These are phyloP conservation scores for Campylomormyrus numenius DNA, from an alignment of 2,113 vertebrate species.

Conservation along the genomic window DNA sequence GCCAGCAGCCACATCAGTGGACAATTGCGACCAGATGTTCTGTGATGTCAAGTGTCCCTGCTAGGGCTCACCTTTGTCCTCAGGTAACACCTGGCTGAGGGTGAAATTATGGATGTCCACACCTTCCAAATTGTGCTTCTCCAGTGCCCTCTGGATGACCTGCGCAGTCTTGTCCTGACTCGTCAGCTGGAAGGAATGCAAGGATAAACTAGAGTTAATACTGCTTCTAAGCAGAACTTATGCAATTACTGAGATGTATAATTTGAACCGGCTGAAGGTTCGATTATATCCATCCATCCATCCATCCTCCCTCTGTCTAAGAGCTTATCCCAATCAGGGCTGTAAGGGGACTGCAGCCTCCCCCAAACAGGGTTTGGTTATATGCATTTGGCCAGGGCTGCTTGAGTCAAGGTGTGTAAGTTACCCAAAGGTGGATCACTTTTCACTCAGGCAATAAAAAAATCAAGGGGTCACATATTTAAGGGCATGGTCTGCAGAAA, in stretches of 20 bases:
- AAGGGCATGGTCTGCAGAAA: not conserved
- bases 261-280: not conserved
- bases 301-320: not conserved
- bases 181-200: constrained; percentile 57
- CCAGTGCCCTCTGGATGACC: constrained; percentile 67
- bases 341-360: not conserved
- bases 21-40: not conserved
- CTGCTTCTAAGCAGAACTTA: not conserved
- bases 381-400: not conserved
- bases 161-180: constrained; percentile 75
- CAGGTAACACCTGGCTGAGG: constrained; percentile 67
- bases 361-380: not conserved
- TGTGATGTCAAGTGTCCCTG: not conserved
- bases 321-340: not conserved
- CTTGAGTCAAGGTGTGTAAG: not conserved
- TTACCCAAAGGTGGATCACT: not conserved
- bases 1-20: not conserved
- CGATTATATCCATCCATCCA: not conserved
- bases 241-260: not conserved
- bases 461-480: not conserved
- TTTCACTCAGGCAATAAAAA: not conserved
- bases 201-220: not conserved
- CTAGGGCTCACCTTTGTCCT: constrained; percentile 61
- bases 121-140: constrained; percentile 68
- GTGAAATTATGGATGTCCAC: constrained; percentile 57